Conservation (phyloP, 2,797 vertebrate genomes). For the Astyanax mexicanus region DNA sequence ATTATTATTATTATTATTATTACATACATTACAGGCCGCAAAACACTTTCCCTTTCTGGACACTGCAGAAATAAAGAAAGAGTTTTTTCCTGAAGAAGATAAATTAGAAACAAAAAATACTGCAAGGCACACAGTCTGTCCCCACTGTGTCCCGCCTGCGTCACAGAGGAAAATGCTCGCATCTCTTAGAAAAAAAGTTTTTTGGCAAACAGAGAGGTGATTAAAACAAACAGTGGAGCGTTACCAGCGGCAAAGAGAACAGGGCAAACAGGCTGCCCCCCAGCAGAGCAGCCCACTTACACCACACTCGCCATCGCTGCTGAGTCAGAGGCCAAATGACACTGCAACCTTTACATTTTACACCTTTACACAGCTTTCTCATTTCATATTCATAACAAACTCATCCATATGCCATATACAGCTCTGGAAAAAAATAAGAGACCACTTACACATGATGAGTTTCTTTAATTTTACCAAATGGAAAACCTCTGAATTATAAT, state of each 20-base stretch:
- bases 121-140: slow-evolving; percentile 20
- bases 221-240: slow-evolving; percentile 75
- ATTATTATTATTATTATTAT: too few species aligned
- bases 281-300: slow-evolving; percentile 61
- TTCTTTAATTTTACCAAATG: too few species aligned
- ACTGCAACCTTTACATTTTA: slow-evolving; percentile 23
- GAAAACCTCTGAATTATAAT: too few species aligned
- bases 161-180: slow-evolving; percentile 66
- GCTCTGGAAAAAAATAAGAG: too few species aligned
- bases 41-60: neutral
- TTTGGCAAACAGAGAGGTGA: slow-evolving; percentile 77
- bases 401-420: too few species aligned
- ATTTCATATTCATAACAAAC: slow-evolving; percentile 24
- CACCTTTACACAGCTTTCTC: slow-evolving; percentile 4
- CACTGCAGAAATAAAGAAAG: neutral
- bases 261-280: slow-evolving; percentile 68
- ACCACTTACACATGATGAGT: too few species aligned
- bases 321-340: slow-evolving; percentile 42
- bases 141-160: slow-evolving; percentile 58
- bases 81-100: neutral
- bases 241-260: slow-evolving; percentile 63
- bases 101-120: slow-evolving; percentile 25
- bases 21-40: too few species aligned
- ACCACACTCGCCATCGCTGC: slow-evolving; percentile 28
- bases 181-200: slow-evolving; percentile 68